These are phyloP conservation scores for Scaptomyza parva DNA, from an alignment of 2,888 invertebrate species.

Conservation along the genomic window DNA sequence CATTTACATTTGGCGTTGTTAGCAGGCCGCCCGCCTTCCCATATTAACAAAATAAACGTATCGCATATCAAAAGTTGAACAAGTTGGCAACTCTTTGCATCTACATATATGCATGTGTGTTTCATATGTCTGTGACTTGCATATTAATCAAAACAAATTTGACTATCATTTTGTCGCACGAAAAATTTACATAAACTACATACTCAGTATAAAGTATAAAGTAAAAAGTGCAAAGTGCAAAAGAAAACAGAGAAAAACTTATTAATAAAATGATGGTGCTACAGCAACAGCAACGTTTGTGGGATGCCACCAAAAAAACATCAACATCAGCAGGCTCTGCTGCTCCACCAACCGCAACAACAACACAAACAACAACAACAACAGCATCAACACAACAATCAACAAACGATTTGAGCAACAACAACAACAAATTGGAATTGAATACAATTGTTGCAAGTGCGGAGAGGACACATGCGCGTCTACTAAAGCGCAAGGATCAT, in stretches of 20 bases:
- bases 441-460: conserved; percentile 5
- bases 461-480: conserved; percentile 19
- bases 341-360: conserved; percentile 19
- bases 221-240: conserved; percentile 14
- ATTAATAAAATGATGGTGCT: conserved; percentile 59
- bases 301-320: conserved; percentile 60
- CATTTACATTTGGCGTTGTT: conserved; percentile 27
- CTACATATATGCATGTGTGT: conserved; percentile 4
- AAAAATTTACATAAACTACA: conserved; percentile 33
- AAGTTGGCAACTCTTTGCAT: conserved; percentile 5
- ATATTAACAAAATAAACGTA: background rate
- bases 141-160: conserved; percentile 17
- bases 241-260: background rate
- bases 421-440: conserved; percentile 40
- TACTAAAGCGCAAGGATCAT: conserved; percentile 33
- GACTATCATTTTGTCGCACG: conserved; percentile 6
- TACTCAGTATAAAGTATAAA: too few species aligned
- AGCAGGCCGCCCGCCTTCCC: conserved; percentile 24
- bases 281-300: conserved; percentile 78
- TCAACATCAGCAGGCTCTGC: conserved; percentile 24
- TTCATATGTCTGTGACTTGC: conserved; percentile 31
- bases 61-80: conserved; percentile 5
- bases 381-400: conserved; percentile 18
- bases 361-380: conserved; percentile 15
- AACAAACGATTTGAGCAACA: conserved; percentile 14